These are phyloP conservation scores for Drosophila tristis DNA, from an alignment of 1,140 invertebrate species.

Conservation along the genomic window DNA sequence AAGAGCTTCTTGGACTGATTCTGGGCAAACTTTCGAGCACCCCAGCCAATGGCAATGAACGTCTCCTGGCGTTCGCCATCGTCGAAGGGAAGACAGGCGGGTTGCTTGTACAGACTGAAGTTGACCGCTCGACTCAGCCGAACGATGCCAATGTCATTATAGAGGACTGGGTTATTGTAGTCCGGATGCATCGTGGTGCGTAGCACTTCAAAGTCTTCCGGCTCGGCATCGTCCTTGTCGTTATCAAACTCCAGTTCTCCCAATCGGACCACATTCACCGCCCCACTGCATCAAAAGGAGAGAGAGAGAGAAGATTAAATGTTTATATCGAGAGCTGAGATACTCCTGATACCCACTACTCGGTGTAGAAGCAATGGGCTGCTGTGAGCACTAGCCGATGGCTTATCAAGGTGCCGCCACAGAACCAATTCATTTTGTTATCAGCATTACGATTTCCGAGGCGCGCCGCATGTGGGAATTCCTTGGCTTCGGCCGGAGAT, in stretches of 20 bases:
- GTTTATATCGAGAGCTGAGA: background rate
- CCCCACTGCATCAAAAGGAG: slow-evolving; percentile 35
- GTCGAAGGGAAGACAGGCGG: slow-evolving; percentile 74
- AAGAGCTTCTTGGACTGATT: slow-evolving; percentile 79
- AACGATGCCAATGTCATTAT: slow-evolving; percentile 77
- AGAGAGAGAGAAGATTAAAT: background rate
- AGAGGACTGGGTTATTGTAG: slow-evolving; percentile 39
- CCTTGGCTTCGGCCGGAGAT: slow-evolving; percentile 66
- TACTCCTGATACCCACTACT: slow-evolving; percentile 27
- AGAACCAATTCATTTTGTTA: slow-evolving; percentile 66
- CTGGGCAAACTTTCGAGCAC: slow-evolving; percentile 44
- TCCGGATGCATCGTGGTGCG: slow-evolving; percentile 48
- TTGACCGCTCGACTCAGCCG: slow-evolving; percentile 55
- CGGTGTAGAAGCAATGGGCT: slow-evolving; percentile 80
- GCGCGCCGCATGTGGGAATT: slow-evolving; percentile 83
- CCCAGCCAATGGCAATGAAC: slow-evolving; percentile 78
- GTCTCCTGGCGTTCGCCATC: slow-evolving; percentile 41
- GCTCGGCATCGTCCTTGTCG: slow-evolving; percentile 66
- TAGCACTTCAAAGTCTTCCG: slow-evolving; percentile 67
- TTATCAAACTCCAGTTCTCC: slow-evolving; percentile 74
- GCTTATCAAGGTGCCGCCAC: slow-evolving; percentile 83
- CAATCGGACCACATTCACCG: slow-evolving; percentile 69
- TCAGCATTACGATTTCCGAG: slow-evolving; percentile 58
- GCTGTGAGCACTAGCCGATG: slow-evolving; percentile 81
- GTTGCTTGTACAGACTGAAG: slow-evolving; percentile 72